A percentile compares a stretch with the other conserved stretches of the same genome.
These are phyloP conservation scores for Temnothorax ravouxi DNA, from an alignment of 2,888 invertebrate genomes.

Conservation along the genomic window DNA sequence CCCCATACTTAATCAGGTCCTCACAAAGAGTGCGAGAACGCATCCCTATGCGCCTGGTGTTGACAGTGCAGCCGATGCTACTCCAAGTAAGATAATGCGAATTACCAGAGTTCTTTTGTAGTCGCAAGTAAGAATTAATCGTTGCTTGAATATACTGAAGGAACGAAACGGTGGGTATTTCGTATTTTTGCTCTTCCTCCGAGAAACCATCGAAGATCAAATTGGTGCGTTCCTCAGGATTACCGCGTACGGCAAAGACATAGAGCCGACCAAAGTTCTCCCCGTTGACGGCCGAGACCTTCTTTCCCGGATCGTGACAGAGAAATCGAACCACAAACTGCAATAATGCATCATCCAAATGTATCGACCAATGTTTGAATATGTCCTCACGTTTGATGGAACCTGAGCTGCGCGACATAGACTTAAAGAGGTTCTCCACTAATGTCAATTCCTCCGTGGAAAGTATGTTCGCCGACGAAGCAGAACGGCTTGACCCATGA, in stretches of 20 bases:
- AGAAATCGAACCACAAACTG: conserved; percentile 84
- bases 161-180: conserved; percentile 80
- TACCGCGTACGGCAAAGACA: conserved; percentile 84
- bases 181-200: conserved; percentile 82
- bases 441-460: conserved; percentile 83
- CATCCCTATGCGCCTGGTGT: conserved; percentile 88
- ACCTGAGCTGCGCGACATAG: conserved; percentile 85
- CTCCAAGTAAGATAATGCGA: conserved; percentile 89
- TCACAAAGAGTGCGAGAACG: conserved; percentile 88
- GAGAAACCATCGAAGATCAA: conserved; percentile 82
- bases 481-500: conserved; percentile 83
- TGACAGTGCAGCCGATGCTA: conserved; percentile 88
- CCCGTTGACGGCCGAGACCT: conserved; percentile 82
- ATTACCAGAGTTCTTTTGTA: conserved; percentile 88
- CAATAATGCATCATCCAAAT: conserved; percentile 82
- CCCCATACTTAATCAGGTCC: conserved; percentile 86
- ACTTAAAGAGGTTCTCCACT: conserved; percentile 85
- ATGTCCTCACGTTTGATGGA: conserved; percentile 85
- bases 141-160: conserved; percentile 92
- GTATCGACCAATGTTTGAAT: conserved; percentile 85
- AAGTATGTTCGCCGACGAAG: conserved; percentile 82
- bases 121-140: conserved; percentile 91
- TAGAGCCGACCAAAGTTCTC: conserved; percentile 84
- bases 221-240: conserved; percentile 81
- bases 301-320: conserved; percentile 84